phyloP scores from a whole-genome alignment of 2,888 invertebrate genomes.

The Chalcosyrphus nemorum region DNA sequence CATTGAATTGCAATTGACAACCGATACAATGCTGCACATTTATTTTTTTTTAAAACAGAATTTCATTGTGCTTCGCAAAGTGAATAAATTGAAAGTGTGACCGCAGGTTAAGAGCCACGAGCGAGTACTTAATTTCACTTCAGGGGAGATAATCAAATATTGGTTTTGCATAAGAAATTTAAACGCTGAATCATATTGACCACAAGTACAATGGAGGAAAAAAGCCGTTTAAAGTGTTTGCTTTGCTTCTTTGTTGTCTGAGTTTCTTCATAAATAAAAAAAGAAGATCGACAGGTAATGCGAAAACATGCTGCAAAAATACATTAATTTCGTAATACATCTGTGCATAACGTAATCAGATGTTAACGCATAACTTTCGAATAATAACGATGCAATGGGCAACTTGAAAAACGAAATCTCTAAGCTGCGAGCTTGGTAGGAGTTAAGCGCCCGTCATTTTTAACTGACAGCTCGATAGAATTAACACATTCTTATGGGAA shows the following conservation, averaged over 20 bases:
- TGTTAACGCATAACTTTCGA: no score
- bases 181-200: neutral
- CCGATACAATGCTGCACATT: neutral
- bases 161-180: neutral
- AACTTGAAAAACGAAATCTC: no score
- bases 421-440: no score
- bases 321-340: no score
- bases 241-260: neutral
- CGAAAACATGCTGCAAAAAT: no score
- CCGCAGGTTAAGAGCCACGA: neutral
- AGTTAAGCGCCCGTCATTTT: no score
- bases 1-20: neutral
- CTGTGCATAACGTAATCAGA: no score
- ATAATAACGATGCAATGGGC: no score
- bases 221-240: neutral
- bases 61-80: neutral
- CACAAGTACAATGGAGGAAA: neutral
- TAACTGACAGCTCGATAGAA: no score
- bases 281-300: no score
- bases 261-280: no score
- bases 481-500: no score
- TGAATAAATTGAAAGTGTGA: neutral
- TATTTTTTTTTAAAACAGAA: neutral
- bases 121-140: neutral
- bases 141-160: neutral